These are phyloP conservation scores for Gorsachius goisagi DNA, from an alignment of 2,113 vertebrate genomes.

Conservation along the genomic window DNA sequence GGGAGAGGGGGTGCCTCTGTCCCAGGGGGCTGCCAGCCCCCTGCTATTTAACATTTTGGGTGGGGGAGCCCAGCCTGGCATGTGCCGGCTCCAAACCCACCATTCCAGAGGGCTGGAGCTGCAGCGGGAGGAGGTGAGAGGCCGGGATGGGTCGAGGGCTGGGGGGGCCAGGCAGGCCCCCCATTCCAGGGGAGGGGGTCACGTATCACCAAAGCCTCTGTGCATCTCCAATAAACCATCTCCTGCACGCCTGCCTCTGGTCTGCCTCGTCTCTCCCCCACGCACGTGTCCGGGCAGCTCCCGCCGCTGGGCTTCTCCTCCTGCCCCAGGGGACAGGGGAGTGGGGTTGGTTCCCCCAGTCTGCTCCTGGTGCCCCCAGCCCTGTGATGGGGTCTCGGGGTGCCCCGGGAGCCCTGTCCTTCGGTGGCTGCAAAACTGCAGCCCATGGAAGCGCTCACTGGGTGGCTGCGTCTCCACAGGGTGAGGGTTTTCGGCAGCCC, in stretches of 20 bases:
- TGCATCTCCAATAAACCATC: constrained; percentile 49
- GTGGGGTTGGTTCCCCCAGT: accelerated
- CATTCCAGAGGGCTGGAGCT: neutral
- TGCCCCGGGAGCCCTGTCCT: accelerated
- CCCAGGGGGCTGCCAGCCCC: neutral
- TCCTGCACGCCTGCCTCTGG: constrained; percentile 37
- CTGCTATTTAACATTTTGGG: neutral
- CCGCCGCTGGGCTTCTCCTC: accelerated
- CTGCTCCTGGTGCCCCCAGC: neutral
- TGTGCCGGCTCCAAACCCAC: neutral
- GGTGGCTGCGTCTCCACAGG: accelerated
- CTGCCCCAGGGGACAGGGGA: neutral
- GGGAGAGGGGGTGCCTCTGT: neutral
- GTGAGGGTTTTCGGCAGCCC: accelerated
- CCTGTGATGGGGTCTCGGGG: accelerated
- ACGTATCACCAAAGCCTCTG: neutral
- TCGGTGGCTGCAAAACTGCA: accelerated
- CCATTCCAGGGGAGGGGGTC: neutral
- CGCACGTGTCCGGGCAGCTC: neutral
- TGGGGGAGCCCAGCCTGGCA: neutral
- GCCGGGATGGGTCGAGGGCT: neutral
- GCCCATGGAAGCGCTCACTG: accelerated
- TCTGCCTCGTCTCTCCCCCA: constrained; percentile 24
- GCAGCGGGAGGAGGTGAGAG: constrained; percentile 14
- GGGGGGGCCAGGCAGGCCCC: neutral